Evolutionary conservation across 2,113 vertebrate species (phyloP), one percentile per base, ranked within the genome.

Genomic region (Melanerpes aurifrons): DNA sequence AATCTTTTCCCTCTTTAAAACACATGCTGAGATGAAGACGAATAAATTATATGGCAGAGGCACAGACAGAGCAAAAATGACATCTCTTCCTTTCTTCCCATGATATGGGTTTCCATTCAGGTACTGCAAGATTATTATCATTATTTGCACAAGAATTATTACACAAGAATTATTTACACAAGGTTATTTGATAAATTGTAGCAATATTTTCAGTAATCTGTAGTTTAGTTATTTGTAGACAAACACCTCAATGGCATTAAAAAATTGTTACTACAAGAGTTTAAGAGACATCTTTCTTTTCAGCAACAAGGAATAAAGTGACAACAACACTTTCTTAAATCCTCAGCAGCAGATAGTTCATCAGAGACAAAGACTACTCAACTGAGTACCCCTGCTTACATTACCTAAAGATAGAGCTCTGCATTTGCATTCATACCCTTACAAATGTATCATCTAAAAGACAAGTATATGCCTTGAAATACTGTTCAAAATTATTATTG

Each of bases 121-220:
- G 70, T 8, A 8, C 92, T 89, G 18, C 8, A 68, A 53, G 25
- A 64, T 59, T 40, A 87, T 76, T 26, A 40, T 40, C 76, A 56
- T 89, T 78, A 35, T 35, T 35, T 35, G 35, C 35, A 35, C 35
- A 6, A 35, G 35, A 35, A 35, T 35, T 35, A 35, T 35, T 35
- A 35, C 35, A 35, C 35, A 35, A 35, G 35, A 35, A 92, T 87
- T 85, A 92, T 80, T 80, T 89, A 82, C 37, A 72, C 58, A 89
- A 89, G 74, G 82, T 87, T 53, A 48, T 18, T 87, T 82, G 86
- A 96, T 73, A 86, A 93, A 90, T 89, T 35, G 6, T 35, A 89
- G 40, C 68, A 94, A 87, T 85, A 85, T 89, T 7, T 82, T 89
- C 62, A 56, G 50, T 69, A 84, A 92, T 83, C 78, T 75, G 48